A percentile compares a stretch with the other conserved stretches of the same genome.
Conservation (phyloP, 2,797 vertebrate species). For the Orestias chungarensis region DNA sequence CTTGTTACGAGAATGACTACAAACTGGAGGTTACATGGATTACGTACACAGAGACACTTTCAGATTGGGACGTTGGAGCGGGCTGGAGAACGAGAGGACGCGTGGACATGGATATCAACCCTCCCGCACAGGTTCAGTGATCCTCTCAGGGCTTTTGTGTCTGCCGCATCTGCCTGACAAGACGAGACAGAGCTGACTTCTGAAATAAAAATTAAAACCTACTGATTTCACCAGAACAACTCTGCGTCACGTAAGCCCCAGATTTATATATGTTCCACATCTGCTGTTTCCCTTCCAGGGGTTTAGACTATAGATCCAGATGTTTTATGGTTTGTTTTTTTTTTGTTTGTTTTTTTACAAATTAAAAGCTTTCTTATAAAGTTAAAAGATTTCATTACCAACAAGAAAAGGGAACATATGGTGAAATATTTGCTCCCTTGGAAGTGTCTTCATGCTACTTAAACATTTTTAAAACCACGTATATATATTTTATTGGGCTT, state of each 20-base stretch:
- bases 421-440: not conserved
- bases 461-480: not conserved
- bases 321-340: too few relatives aligned
- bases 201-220: slow-evolving; percentile 36
- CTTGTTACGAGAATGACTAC: not conserved
- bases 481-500: not conserved
- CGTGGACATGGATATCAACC: slow-evolving; percentile 38
- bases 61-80: not conserved
- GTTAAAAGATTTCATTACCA: not conserved
- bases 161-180: slow-evolving; percentile 31
- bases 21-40: not conserved
- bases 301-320: not conserved
- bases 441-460: not conserved
- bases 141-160: slow-evolving; percentile 52
- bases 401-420: not conserved
- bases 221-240: slow-evolving; percentile 42
- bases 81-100: slow-evolving; percentile 24
- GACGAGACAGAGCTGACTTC: slow-evolving; percentile 16
- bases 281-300: not conserved
- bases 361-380: not conserved
- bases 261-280: not conserved
- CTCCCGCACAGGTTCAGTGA: slow-evolving; percentile 32
- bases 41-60: not conserved
- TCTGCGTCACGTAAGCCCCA: slow-evolving; percentile 7
- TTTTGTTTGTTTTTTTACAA: slow-evolving; percentile 3